Evolutionary conservation across 2,888 invertebrate species (phyloP).

Genomic region (Meganola albula): DNA sequence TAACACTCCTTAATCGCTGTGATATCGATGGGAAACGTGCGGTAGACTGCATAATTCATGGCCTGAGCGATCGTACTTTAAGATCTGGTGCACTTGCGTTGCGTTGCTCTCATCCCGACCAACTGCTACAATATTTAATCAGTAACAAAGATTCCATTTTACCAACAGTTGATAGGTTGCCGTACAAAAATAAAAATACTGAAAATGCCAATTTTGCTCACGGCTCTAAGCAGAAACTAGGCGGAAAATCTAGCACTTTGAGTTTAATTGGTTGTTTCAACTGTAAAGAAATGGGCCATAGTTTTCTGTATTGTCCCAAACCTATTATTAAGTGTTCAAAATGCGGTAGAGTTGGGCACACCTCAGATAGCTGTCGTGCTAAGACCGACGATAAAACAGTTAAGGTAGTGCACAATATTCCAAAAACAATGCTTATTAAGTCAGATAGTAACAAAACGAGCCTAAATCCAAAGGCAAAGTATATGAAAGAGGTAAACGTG

Average conservation of each 20-base stretch:
- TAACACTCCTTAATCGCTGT: too few species aligned
- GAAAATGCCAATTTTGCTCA: too few species aligned
- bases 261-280: too few species aligned
- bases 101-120: background rate
- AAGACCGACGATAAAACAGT: too few species aligned
- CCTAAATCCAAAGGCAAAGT: background rate
- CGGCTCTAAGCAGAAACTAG: too few species aligned
- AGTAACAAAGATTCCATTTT: background rate
- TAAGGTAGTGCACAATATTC: too few species aligned
- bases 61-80: background rate
- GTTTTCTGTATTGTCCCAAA: background rate
- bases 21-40: conserved; percentile 1
- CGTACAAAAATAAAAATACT: too few species aligned
- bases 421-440: background rate
- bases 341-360: background rate
- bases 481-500: background rate
- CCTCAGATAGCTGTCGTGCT: background rate
- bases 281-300: conserved; percentile 1
- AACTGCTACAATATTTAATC: conserved; percentile 1
- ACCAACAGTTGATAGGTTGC: too few species aligned
- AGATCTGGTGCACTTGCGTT: background rate
- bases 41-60: background rate
- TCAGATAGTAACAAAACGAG: background rate
- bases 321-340: background rate
- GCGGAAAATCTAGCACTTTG: too few species aligned